phyloP scores from a whole-genome alignment of 2,888 invertebrate genomes.

The Diadromus collaris region DNA sequence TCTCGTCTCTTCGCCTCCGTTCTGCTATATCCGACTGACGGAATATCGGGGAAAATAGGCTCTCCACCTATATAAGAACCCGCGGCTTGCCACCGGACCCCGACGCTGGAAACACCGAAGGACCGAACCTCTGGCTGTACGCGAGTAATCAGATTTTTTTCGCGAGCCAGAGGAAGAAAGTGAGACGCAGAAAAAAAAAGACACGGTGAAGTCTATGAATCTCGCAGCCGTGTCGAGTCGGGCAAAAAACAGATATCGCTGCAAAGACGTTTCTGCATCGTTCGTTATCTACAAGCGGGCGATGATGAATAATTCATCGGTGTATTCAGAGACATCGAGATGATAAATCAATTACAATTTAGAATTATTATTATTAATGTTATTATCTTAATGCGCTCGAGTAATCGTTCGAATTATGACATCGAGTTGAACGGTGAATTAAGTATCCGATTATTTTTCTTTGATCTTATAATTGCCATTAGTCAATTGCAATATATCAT shows the following conservation, averaged over 20 bases:
- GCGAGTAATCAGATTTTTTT: slow-evolving; percentile 46
- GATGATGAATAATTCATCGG: not conserved
- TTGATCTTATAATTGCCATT: too few species aligned
- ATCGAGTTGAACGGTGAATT: too few species aligned
- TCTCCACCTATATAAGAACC: slow-evolving; percentile 22
- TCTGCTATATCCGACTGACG: slow-evolving; percentile 46
- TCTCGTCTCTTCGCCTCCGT: not conserved
- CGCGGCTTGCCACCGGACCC: slow-evolving; percentile 47
- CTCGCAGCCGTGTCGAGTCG: not conserved
- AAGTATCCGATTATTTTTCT: too few species aligned
- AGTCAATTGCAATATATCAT: too few species aligned
- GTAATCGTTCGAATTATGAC: too few species aligned
- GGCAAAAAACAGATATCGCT: not conserved
- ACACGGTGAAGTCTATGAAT: slow-evolving; percentile 28
- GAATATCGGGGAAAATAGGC: slow-evolving; percentile 50
- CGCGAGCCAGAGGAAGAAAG: not conserved
- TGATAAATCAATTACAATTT: not conserved
- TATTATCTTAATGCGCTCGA: not conserved
- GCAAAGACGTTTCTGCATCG: not conserved
- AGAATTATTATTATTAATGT: too few species aligned
- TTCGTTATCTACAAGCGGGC: not conserved
- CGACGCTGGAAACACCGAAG: slow-evolving; percentile 29
- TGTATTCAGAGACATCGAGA: not conserved
- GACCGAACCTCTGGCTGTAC: slow-evolving; percentile 8
- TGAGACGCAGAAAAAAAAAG: slow-evolving; percentile 15